Evolutionary conservation across 2,888 invertebrate genomes (phyloP).

Genomic region (Troides helena): DNA sequence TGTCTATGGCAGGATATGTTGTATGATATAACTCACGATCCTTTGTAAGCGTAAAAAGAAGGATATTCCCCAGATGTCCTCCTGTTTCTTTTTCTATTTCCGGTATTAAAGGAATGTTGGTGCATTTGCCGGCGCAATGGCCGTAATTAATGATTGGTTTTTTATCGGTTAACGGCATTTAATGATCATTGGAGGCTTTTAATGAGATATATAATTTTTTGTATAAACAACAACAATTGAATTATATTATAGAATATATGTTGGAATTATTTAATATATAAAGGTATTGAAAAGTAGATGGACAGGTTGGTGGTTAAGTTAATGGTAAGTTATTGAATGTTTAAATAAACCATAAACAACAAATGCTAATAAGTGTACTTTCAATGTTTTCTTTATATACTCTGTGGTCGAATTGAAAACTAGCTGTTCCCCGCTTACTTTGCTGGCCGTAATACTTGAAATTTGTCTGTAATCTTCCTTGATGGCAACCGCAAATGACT

Average conservation of each 20-base stretch:
- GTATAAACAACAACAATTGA: neutral
- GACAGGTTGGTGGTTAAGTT: too few species aligned
- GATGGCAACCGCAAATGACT: too few species aligned
- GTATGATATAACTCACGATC: neutral
- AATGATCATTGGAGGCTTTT: neutral
- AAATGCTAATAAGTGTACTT: too few species aligned
- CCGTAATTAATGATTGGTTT: conserved; percentile 1
- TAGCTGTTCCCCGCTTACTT: too few species aligned
- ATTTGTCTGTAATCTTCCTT: too few species aligned
- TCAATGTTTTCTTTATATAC: too few species aligned
- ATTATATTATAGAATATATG: neutral
- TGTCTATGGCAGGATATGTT: neutral
- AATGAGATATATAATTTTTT: neutral
- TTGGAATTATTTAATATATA: too few species aligned
- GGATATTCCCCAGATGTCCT: neutral
- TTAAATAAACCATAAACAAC: too few species aligned
- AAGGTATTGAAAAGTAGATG: too few species aligned
- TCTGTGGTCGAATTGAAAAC: too few species aligned
- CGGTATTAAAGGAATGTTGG: conserved; percentile 6
- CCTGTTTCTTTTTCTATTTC: conserved; percentile 8
- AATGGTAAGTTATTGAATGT: too few species aligned
- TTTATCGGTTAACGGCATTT: neutral
- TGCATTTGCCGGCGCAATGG: neutral
- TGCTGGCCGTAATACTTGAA: too few species aligned
- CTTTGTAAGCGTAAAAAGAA: neutral